Conservation (phyloP, 2,888 invertebrate genomes). For the Andrena chrysosceles region DNA sequence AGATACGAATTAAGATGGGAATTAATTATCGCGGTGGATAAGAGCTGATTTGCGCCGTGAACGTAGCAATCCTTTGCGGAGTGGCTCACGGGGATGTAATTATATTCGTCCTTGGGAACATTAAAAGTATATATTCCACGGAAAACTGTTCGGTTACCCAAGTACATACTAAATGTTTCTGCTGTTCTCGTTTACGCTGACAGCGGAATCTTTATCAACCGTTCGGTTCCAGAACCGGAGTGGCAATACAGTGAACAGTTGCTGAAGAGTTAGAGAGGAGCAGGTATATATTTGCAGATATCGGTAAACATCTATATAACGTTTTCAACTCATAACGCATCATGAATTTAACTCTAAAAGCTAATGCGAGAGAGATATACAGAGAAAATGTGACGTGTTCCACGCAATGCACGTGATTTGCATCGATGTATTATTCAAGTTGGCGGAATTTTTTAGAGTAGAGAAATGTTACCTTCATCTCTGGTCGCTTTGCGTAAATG, state of each 20-base stretch:
- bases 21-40: slow-evolving; percentile 35
- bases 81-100: slow-evolving; percentile 34
- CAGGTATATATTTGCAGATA: no score
- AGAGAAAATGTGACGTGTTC: neutral
- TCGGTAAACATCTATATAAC: neutral
- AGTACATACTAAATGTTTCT: neutral
- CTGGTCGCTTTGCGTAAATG: slow-evolving; percentile 33
- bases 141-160: neutral
- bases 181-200: neutral
- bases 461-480: slow-evolving; percentile 20
- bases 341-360: neutral
- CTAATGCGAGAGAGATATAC: neutral
- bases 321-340: neutral
- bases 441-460: neutral
- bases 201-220: neutral
- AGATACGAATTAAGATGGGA: slow-evolving; percentile 23
- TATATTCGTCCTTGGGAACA: slow-evolving; percentile 21
- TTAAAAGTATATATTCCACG: slow-evolving; percentile 31
- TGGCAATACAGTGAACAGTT: no score
- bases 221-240: neutral
- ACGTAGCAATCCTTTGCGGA: slow-evolving; percentile 34
- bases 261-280: no score
- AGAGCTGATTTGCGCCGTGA: slow-evolving; percentile 35
- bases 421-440: slow-evolving; percentile 24
- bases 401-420: slow-evolving; percentile 6